Percentiles rank a stretch among this genome's conserved stretches.
Evolutionary conservation across 2,113 vertebrate genomes (phyloP).

Genomic region (Thunnus maccoyii): DNA sequence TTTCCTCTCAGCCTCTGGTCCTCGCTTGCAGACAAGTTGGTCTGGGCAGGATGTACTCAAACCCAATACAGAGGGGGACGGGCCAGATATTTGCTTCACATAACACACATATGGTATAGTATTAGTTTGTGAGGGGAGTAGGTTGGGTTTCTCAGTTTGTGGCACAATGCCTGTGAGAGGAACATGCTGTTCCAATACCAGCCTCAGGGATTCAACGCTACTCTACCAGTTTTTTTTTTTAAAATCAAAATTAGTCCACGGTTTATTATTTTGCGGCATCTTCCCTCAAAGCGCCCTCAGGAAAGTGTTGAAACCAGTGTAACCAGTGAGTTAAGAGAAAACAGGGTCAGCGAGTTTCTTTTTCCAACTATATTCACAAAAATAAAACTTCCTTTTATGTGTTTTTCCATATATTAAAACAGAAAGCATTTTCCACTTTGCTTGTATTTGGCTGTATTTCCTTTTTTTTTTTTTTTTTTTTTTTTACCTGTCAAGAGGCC

Average conservation of each 20-base stretch:
- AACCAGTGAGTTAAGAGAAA: conserved; percentile 2
- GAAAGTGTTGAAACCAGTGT: conserved; percentile 1
- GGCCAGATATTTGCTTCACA: conserved; percentile 41
- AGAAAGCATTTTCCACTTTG: conserved; percentile 21
- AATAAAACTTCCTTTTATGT: conserved; percentile 23
- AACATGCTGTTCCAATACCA: conserved; percentile 58
- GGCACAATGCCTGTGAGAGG: conserved; percentile 36
- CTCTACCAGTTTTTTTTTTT: not conserved
- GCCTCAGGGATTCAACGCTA: conserved; percentile 17
- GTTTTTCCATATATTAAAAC: conserved; percentile 51
- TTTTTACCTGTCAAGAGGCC: conserved; percentile 87
- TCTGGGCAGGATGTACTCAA: conserved; percentile 54
- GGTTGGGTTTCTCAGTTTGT: conserved; percentile 24
- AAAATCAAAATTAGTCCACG: not conserved
- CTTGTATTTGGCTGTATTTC: conserved; percentile 8
- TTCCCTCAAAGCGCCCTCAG: not conserved
- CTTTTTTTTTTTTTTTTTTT: conserved; percentile 42
- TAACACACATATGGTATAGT: conserved; percentile 46
- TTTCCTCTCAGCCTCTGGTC: conserved; percentile 62
- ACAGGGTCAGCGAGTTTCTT: conserved; percentile 24
- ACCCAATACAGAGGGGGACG: conserved; percentile 11
- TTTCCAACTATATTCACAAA: not conserved
- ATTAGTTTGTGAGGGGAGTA: conserved; percentile 31
- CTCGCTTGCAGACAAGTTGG: conserved; percentile 39
- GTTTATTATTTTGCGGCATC: conserved; percentile 19